Base-by-base conservation (phyloP, 2,113 vertebrate species). In the Egretta garzetta region DNA sequence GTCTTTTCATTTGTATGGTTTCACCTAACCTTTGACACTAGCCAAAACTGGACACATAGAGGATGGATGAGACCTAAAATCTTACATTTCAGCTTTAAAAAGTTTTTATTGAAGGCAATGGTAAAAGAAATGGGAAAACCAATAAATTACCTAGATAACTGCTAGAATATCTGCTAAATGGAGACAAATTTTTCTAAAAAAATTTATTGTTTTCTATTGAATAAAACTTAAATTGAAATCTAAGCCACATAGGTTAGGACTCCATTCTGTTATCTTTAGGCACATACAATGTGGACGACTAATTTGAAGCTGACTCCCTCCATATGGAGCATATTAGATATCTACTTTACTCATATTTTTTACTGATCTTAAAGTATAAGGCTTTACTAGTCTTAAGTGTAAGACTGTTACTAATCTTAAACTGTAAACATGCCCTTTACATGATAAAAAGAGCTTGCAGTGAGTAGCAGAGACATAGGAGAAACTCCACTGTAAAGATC, bases 251-350 rank as follows among this genome's bases (percentile, higher is more conserved):
- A 59, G 6, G 1, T 3, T 21, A 71, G 30, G 14, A 52, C 21
- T 73, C 14, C 30, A 45, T 67, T 72, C 12, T 53, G 18, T 43
- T 76, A 56, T 14, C 10, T 64, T 64, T 39, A 35, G 12, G 4
- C 4, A 13, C 0, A 1, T 72, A 19, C 6, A 21, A 2, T 33
- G 19, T 21, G 47, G 15, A 41, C 76, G 16, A 63, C 5, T 66
- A 52, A 58, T 58, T 12, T 77, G 35, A 80, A 32, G 11, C 22
- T 91, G 64, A 49, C 1, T 1, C 1, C 76, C 33, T 83, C 37
- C 24, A 28, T 71, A 11, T 63, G 67, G 22, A 32, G 4, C 23
- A 9, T 59, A 41, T 89, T 68, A 83, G 9, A 19, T 32, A 37
- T 19, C 18, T 32, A 33, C 35, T 74, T 70, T 45, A 39, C 5